Conservation (phyloP, 1,140 invertebrate genomes). For the Conus ventricosus region DNA sequence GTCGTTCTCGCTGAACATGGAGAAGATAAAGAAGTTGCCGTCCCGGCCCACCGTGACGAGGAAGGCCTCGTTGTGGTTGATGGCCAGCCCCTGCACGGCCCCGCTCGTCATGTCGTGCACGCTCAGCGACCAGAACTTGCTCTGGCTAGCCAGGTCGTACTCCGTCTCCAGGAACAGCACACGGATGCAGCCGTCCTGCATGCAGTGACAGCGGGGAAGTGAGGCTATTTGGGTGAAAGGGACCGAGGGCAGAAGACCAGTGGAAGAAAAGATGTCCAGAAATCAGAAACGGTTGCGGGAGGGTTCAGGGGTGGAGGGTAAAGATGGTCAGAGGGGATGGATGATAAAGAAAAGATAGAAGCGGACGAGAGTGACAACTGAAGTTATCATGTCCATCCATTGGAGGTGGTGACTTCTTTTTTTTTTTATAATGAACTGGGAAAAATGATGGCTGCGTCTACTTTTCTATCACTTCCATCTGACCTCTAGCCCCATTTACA, state of each 20-base stretch:
- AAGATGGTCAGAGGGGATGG: neutral
- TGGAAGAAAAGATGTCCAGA: neutral
- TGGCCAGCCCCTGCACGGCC: conserved; percentile 13
- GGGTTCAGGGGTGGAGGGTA: neutral
- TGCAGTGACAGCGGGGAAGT: neutral
- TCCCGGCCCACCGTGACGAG: conserved; percentile 36
- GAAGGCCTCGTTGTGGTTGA: conserved; percentile 33
- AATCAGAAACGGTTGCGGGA: neutral
- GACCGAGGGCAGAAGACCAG: neutral
- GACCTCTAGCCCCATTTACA: too few relatives aligned
- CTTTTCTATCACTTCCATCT: too few relatives aligned
- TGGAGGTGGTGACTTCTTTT: too few relatives aligned
- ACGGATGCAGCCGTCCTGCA: conserved; percentile 34
- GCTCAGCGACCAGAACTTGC: conserved; percentile 24
- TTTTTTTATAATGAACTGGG: too few relatives aligned
- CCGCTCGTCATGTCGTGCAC: conserved; percentile 37
- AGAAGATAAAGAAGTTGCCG: conserved; percentile 44
- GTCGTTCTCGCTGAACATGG: neutral
- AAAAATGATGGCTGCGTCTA: too few relatives aligned
- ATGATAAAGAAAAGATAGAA: neutral
- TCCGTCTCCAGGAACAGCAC: conserved; percentile 20
- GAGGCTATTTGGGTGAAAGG: too few relatives aligned
- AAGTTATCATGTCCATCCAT: too few relatives aligned
- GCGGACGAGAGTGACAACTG: neutral
- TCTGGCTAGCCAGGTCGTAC: conserved; percentile 25